Evolutionary conservation across 2,888 invertebrate species (phyloP), one percentile per base, ranked within the genome.

Genomic region (Catocala nupta): DNA sequence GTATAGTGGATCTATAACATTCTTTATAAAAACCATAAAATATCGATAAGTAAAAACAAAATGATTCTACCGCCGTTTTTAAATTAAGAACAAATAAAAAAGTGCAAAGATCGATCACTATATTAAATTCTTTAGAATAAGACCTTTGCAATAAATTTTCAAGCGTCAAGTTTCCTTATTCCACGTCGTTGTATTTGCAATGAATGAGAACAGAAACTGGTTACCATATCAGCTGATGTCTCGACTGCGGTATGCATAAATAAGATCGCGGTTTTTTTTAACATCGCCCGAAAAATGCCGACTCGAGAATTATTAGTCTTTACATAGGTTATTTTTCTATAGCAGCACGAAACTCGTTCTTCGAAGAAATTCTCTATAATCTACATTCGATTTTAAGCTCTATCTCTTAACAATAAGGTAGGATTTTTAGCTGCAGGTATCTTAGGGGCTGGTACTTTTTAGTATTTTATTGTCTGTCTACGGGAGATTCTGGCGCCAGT

Each of bases 201-300:
- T 88, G 89, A 89, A 88, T 87, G 88, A 79, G 83, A 78, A 77
- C 63, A 61, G 70, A 89, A 89, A 91, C 90, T 77, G 74, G 89
- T 91, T 77, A 83, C 69, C 68, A 75, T 80, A 90, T 92, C 93
- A 93, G 92, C 93, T 93, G 93, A 92, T 90, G 79, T 74, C 76
- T 80, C 74, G 65, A 71, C 65, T 73, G 77, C 59, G 86, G 86
- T 81, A 87, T 88, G 91, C 87, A 90, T 90, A 86, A 83, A 86
- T 88, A 79, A 81, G 75, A 75, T 72, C 71, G 68, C 73, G 59
- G 80, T 81, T 82, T 79, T 82, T 80, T 80, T 86, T 88, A 90
- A 88, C 89, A 88, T 89, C 89, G 87, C 87, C 87, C 87, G 82
- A 83, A 85, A 85, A 68, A 75, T 71, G 81, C 80, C 76, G 71